Evolutionary conservation across 2,113 vertebrate species (phyloP), one percentile per base, ranked within the genome.

Genomic region (Pachycephala philippinensis): DNA sequence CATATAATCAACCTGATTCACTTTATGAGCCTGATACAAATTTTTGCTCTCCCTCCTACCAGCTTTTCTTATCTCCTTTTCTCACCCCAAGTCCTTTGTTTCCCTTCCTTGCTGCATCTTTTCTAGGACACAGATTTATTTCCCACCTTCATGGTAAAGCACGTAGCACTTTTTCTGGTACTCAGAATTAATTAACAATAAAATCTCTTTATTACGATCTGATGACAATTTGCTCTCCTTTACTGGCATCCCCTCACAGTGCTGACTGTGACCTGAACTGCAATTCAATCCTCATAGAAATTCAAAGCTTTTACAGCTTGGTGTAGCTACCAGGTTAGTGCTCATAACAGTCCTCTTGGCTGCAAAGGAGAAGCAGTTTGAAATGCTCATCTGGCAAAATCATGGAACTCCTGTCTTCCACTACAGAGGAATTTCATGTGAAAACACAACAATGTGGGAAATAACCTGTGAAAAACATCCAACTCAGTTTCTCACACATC

Each of bases 141-240:
- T 81, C 74, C 72, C 56, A 78, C 26, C 49, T 64, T 93, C 59
- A 66, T 60, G 49, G 69, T 81, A 87, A 92, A 66, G 44, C 56
- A 82, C 1, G 0, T 31, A 60, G 23, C 22, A 13, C 69, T 64
- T 93, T 90, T 81, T 69, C 81, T 87, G 61, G 52, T 74, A 65
- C 49, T 89, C 22, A 60, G 77, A 95, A 95, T 95, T 92, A 96
- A 93, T 95, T 95, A 95, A 89, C 84, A 94, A 89, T 95, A 93
- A 92, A 84, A 89, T 81, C 23, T 56, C 84, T 95, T 94, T 89
- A 94, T 94, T 90, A 71, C 4, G 0, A 91, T 76, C 79, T 56
- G 56, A 91, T 11, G 22, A 56, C 30, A 69, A 78, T 92, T 95
- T 95, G 49, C 27, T 87, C n/a, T 93, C 63, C 47, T 92, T 82